Evolutionary conservation across 2,113 vertebrate genomes (phyloP).

Genomic region (Pterocles orientalis): DNA sequence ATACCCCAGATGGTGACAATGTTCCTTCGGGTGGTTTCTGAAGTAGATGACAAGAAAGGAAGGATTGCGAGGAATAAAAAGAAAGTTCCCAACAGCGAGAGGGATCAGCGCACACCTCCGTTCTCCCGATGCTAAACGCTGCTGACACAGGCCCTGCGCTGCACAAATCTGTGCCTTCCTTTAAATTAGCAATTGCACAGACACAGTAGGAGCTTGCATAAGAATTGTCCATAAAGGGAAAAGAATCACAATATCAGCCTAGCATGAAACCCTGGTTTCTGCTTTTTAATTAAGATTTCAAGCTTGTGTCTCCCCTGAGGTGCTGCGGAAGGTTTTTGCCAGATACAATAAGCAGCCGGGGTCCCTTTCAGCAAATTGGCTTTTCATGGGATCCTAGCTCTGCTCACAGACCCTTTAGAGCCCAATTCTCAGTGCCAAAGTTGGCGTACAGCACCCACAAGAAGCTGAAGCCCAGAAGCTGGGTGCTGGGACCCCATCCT

Average conservation of each 20-base stretch:
- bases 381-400: not conserved
- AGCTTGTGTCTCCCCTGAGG: slow-evolving; percentile 51
- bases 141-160: slow-evolving; percentile 53
- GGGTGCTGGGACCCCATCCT: not conserved
- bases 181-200: slow-evolving; percentile 69
- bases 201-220: slow-evolving; percentile 63
- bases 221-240: slow-evolving; percentile 65
- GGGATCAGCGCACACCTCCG: not conserved
- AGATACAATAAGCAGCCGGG: not conserved
- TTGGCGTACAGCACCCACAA: not conserved
- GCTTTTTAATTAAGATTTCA: slow-evolving; percentile 76
- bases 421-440: not conserved
- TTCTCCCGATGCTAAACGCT: slow-evolving; percentile 40
- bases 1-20: not conserved
- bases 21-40: slow-evolving; percentile 8
- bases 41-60: not conserved
- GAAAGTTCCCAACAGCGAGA: not conserved
- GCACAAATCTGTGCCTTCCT: slow-evolving; percentile 31
- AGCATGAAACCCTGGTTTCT: slow-evolving; percentile 60
- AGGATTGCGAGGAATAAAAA: not conserved
- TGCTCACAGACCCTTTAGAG: not conserved
- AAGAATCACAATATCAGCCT: slow-evolving; percentile 58
- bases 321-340: not conserved
- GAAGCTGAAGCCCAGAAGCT: not conserved
- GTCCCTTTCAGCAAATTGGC: slow-evolving; percentile 35